Evolutionary conservation across 2,888 invertebrate genomes (phyloP), one percentile per base, ranked within the genome.

Genomic region (Eudemis profundana): DNA sequence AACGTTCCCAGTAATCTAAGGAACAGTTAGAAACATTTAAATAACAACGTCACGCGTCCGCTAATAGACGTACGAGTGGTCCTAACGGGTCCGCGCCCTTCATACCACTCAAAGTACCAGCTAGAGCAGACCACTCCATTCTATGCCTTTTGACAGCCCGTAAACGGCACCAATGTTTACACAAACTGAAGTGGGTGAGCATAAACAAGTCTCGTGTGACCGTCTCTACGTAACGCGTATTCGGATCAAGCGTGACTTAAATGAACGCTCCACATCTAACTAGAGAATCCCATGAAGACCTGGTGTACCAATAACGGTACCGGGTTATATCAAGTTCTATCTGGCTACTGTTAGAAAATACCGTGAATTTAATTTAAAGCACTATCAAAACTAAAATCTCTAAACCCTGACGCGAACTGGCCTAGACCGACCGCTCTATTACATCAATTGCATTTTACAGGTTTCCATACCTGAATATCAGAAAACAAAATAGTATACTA

Each of bases 71-170:
- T 78, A 81, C 78, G 76, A 79, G 82, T 72, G 78, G 75, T 74
- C 75, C 73, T 90, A 90, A 90, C 90, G 89, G 90, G 72, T 75
- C 78, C 59, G 73, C 77, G 86, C 86, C 90, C 88, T 89, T 89
- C 84, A 85, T 83, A 83, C 76, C 78, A 74, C 78, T 73, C 54
- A 69, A 70, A 70, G 69, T 67, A 68, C 46, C 54, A n/a, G n/a
- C n/a, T n/a, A n/a, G 70, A 70, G 69, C 68, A 69, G 73, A 74
- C 72, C 68, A 70, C 70, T 54, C 44, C 47, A 65, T 47, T 69
- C 72, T 63, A 73, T 70, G 69, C 68, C 69, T 77, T 78, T 79
- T 78, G 78, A 78, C 79, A 79, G 80, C 79, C 74, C 74, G 72
- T 78, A 77, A 76, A 79, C 74, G 68, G 67, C 70, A 72, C 53